These are phyloP conservation scores for Hylaeus anthracinus DNA, from an alignment of 1,140 invertebrate species.

Conservation along the genomic window DNA sequence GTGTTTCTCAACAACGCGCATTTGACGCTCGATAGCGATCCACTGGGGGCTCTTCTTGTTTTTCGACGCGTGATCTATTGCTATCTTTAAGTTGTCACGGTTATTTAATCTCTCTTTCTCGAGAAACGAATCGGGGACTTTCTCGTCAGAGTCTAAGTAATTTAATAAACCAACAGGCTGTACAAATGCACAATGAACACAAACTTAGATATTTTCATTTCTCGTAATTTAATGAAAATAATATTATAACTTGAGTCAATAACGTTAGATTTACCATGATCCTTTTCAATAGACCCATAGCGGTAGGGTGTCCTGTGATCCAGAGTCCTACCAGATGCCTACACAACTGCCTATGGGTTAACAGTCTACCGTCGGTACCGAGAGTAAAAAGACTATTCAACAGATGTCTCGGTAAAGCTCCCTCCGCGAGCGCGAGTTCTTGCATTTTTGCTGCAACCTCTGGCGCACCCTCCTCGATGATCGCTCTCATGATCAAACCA, in stretches of 20 bases:
- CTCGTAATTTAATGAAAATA: slow-evolving; percentile 19
- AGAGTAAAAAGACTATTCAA: slow-evolving; percentile 94
- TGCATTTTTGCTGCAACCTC: slow-evolving; percentile 97
- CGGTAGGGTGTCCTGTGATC: slow-evolving; percentile 96
- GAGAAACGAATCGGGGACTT: slow-evolving; percentile 88
- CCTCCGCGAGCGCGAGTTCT: slow-evolving; percentile 96
- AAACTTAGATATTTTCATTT: slow-evolving; percentile 35
- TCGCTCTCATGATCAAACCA: slow-evolving; percentile 96
- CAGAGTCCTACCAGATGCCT: slow-evolving; percentile 98
- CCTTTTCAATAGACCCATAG: slow-evolving; percentile 92
- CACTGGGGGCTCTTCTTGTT: slow-evolving; percentile 85
- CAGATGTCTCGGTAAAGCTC: slow-evolving; percentile 96
- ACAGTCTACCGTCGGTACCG: slow-evolving; percentile 87
- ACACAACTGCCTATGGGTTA: slow-evolving; percentile 95
- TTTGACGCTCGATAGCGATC: slow-evolving; percentile 86
- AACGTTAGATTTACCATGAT: slow-evolving; percentile 87
- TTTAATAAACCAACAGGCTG: slow-evolving; percentile 93
- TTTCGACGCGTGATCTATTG: slow-evolving; percentile 89
- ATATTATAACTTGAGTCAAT: slow-evolving; percentile 28
- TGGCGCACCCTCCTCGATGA: slow-evolving; percentile 97
- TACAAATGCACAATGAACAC: slow-evolving; percentile 61
- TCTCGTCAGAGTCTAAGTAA: slow-evolving; percentile 94
- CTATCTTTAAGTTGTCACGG: slow-evolving; percentile 97
- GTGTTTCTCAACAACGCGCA: slow-evolving; percentile 90
- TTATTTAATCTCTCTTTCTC: slow-evolving; percentile 90